These are phyloP conservation scores for Oxystoma pomonae DNA, from an alignment of 2,888 invertebrate genomes.

Conservation along the genomic window DNA sequence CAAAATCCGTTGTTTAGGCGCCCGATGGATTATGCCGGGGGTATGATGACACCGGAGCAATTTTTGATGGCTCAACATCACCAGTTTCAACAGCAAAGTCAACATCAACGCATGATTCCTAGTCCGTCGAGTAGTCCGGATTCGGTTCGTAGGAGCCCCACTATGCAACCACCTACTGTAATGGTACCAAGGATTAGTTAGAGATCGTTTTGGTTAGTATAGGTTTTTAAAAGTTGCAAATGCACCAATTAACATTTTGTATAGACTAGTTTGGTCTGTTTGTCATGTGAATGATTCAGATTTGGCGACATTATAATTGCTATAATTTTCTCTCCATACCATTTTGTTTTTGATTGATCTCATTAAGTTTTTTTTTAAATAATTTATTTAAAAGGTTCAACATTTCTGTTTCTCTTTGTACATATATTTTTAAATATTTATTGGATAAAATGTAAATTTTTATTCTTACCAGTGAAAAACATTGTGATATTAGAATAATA, in stretches of 20 bases:
- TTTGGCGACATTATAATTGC: too few relatives aligned
- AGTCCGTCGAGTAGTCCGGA: constrained; percentile 1
- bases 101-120: neutral
- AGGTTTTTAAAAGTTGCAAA: neutral
- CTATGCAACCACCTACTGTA: neutral
- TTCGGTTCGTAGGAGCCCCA: neutral
- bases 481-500: neutral
- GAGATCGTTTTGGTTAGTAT: neutral
- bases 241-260: too few relatives aligned
- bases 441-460: neutral
- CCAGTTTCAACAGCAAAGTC: constrained; percentile 9
- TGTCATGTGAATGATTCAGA: too few relatives aligned
- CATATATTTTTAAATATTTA: neutral
- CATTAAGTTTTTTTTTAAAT: neutral
- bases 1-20: constrained; percentile 44
- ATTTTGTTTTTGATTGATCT: neutral
- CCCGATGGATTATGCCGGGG: constrained; percentile 50
- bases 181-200: neutral
- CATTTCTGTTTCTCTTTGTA: neutral
- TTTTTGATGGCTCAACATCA: constrained; percentile 34
- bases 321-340: too few relatives aligned
- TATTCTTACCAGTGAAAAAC: neutral
- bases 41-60: constrained; percentile 47
- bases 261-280: too few relatives aligned
- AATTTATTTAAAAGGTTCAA: neutral